Evolutionary conservation across 1,140 invertebrate species (phyloP).

Genomic region (Orchesella cincta): DNA sequence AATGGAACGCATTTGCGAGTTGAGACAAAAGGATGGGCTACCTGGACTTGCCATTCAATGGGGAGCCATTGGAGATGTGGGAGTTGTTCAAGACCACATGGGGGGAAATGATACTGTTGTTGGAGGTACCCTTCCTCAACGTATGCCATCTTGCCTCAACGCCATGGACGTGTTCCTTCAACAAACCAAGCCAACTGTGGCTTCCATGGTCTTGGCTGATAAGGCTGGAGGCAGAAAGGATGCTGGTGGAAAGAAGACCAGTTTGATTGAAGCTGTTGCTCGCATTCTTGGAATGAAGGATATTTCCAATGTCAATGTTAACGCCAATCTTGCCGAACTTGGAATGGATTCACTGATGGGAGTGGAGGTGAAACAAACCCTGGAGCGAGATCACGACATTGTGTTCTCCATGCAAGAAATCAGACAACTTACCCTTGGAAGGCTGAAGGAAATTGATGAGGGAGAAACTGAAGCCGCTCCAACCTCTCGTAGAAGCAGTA

Average conservation of each 20-base stretch:
- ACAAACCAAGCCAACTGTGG: conserved; percentile 79
- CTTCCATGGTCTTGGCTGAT: conserved; percentile 73
- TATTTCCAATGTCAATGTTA: conserved; percentile 69
- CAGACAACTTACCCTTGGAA: conserved; percentile 73
- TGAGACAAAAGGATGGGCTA: conserved; percentile 72
- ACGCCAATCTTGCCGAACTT: conserved; percentile 80
- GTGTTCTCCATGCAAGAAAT: conserved; percentile 80
- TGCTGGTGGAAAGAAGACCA: conserved; percentile 58
- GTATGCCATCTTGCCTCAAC: conserved; percentile 82
- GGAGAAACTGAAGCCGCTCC: conserved; percentile 55
- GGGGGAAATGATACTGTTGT: conserved; percentile 78
- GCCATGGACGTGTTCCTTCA: conserved; percentile 86
- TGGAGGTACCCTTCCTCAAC: conserved; percentile 88
- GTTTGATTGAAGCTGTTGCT: conserved; percentile 72
- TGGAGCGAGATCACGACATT: conserved; percentile 70
- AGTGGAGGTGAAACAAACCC: conserved; percentile 79
- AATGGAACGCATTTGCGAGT: conserved; percentile 92
- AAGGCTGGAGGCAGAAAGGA: conserved; percentile 56
- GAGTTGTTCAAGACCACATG: conserved; percentile 82
- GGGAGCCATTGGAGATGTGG: conserved; percentile 95
- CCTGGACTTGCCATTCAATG: conserved; percentile 90
- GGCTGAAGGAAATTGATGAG: conserved; percentile 68
- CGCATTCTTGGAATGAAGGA: conserved; percentile 90
- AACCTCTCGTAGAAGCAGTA: conserved; percentile 26
- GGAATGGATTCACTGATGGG: conserved; percentile 98